Base-by-base conservation (phyloP, 2,888 invertebrate genomes). In the Mechanitis messenoides region DNA sequence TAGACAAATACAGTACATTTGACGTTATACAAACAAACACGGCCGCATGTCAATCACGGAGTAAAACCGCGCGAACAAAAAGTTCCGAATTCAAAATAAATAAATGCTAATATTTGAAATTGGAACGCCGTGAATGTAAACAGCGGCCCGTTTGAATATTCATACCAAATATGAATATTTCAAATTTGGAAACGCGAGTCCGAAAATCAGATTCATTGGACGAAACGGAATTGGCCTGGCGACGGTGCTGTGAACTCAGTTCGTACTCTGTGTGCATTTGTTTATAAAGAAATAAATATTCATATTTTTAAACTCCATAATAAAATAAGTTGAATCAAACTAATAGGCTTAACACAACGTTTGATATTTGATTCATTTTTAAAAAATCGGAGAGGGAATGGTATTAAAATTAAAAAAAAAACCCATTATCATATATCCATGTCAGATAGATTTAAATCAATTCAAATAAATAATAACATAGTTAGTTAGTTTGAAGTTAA, bases 21-120 rank as follows among this genome's bases (percentile, higher is more conserved):
- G 66, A 62, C 68, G 62, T 63, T 59, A 61, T 60, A 62, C 61
- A 70, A 72, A 68, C 76, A 76, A 77, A 76, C 73, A 74, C 71
- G 71, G 71, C 72, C 57, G 68, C 66, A 71, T 72, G 74, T 73
- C 72, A 76, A 76, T 79, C 71, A 77, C 64, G 53, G 35, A 31
- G 42, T 47, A 80, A 83, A 80, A 79, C 74, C 79, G 72, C 79
- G 71, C 72, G 74, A 75, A 80, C 70, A 70, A 79, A 81, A 79
- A 79, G 78, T 79, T 78, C 75, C 74, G 76, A 76, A 80, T 80
- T 79, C 79, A 79, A 87, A 87, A 89, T 87, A 87, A 87, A 87
- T 87, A 87, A 88, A 89, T 89, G 87, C 88, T 85, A 87, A 89
- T 87, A 86, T 88, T 87, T 81, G 85, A 83, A 88, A 87, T 88